Evolutionary conservation across 2,797 vertebrate genomes (phyloP), one percentile per base, ranked within the genome.

Genomic region (Silurus lanzhouensis): DNA sequence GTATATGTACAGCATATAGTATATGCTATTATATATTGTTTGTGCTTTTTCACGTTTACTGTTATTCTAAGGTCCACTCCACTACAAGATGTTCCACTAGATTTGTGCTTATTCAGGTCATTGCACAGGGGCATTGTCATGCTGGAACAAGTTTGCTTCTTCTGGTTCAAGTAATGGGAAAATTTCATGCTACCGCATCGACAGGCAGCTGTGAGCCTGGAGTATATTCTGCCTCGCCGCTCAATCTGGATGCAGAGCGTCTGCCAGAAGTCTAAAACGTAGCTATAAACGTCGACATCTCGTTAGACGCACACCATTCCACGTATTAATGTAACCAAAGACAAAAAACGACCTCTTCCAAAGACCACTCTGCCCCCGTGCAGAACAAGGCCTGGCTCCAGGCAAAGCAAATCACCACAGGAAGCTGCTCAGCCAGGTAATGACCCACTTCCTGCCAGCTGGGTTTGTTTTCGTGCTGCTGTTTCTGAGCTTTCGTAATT

Each of bases 341-440:
- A 38, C 38, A 77, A 80, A 80, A n/a, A 58, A 64, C 38, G 25
- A n/a, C n/a, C 12, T 74, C 82, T 38, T 17, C 38, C 22, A 6
- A 84, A 52, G 75, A 27, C 64, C n/a, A 79, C 76, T 60, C 60
- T 79, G 55, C 38, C 38, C 75, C 64, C 44, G 27, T 64, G 31
- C 27, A 84, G 14, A 22, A 38, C 22, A 83, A 44, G 22, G 27
- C 48, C 60, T 27, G 17, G 38, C 19, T 58, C 48, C 20, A 15
- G 6, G 15, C 38, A 38, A 38, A 63, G 83, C 38, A 78, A 84
- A 44, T 57, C 78, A 74, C 72, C 46, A 85, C 64, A 77, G 86
- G 87, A 80, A 76, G 81, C 63, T 31, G 55, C 70, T 64, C 77
- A 70, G 87, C 78, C 87, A 86, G 82, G 82, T 85, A 84, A 83